Evolutionary conservation across 2,113 vertebrate species (phyloP).

Genomic region (Pontoporia blainvillei): DNA sequence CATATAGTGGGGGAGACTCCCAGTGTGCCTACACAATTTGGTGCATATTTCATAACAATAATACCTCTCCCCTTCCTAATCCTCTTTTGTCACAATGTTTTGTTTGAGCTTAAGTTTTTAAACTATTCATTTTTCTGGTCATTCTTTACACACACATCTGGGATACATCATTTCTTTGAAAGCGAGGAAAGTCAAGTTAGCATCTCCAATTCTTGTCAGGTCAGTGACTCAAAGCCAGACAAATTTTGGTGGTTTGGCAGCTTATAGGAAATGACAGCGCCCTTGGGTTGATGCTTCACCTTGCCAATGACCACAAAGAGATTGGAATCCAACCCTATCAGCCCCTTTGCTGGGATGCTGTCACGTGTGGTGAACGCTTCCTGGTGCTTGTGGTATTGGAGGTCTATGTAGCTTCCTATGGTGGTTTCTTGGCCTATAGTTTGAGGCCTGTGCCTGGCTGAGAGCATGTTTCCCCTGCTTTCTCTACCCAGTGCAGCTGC

Average conservation of each 20-base stretch:
- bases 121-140: neutral
- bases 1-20: neutral
- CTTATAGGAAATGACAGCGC: constrained; percentile 1
- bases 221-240: constrained; percentile 23
- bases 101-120: neutral
- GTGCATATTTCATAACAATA: neutral
- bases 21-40: neutral
- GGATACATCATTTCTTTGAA: neutral
- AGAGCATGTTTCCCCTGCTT: constrained; percentile 3
- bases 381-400: neutral
- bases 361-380: neutral
- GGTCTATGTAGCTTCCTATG: constrained; percentile 34
- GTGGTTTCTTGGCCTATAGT: neutral
- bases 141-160: neutral
- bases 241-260: constrained; percentile 22
- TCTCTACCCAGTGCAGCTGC: neutral
- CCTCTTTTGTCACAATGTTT: neutral
- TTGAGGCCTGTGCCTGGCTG: constrained; percentile 8
- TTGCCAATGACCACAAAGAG: neutral
- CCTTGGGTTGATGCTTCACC: neutral
- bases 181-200: neutral
- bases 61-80: neutral
- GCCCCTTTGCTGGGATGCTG: neutral
- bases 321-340: neutral
- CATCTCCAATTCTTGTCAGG: constrained; percentile 41